phyloP scores from a whole-genome alignment of 1,140 invertebrate genomes.

The Dufourea novaeangliae region DNA sequence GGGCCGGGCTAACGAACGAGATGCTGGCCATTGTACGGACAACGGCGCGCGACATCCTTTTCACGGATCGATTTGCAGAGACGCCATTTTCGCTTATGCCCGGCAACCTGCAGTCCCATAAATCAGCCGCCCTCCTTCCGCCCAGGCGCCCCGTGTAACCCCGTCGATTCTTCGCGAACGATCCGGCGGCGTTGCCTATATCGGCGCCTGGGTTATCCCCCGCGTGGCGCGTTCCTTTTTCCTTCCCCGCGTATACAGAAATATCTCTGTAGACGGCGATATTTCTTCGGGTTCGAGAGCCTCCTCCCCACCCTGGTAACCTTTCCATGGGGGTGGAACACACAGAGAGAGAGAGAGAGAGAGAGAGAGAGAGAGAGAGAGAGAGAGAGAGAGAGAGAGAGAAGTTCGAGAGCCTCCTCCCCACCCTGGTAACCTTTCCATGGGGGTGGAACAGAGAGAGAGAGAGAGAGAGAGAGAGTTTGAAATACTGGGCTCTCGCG shows the following conservation, averaged over 20 bases:
- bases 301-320: too few species aligned
- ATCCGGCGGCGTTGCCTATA: conserved; percentile 37
- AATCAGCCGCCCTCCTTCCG: conserved; percentile 52
- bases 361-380: too few species aligned
- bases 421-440: too few species aligned
- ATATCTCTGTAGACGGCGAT: conserved; percentile 45
- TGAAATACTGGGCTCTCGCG: not conserved
- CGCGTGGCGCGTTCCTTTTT: conserved; percentile 5
- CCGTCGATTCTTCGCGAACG: conserved; percentile 50
- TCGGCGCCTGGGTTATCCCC: conserved; percentile 43
- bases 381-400: too few species aligned
- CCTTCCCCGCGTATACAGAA: conserved; percentile 44
- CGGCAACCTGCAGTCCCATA: conserved; percentile 63
- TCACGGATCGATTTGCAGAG: conserved; percentile 66
- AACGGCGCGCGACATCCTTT: conserved; percentile 58
- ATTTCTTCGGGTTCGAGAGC: conserved; percentile 44
- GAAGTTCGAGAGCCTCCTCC: not conserved
- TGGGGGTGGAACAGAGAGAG: too few species aligned
- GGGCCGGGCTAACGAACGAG: conserved; percentile 60
- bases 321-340: not conserved
- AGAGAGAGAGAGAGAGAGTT: too few species aligned
- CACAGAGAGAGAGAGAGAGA: too few species aligned
- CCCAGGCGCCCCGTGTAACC: conserved; percentile 23
- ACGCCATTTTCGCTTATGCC: conserved; percentile 67
- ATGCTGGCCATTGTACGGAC: conserved; percentile 60